phyloP scores from a whole-genome alignment of 2,888 invertebrate species.

The Aproaerema taeniolella region DNA sequence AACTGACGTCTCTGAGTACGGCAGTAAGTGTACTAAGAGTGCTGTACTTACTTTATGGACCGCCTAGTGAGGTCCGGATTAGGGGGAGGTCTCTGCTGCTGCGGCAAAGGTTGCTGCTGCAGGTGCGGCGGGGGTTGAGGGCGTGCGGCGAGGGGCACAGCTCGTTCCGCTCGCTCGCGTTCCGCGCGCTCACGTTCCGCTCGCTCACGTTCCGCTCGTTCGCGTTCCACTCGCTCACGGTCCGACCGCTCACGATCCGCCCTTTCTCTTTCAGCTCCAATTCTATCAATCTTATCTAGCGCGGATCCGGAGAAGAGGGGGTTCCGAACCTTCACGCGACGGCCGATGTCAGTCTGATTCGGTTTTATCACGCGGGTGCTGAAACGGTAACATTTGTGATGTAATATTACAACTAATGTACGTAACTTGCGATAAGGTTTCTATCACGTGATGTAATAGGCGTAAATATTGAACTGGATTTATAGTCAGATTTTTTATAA shows the following conservation, averaged over 20 bases:
- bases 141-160: constrained; percentile 25
- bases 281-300: too few species aligned
- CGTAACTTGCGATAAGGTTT: too few species aligned
- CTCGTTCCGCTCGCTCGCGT: constrained; percentile 32
- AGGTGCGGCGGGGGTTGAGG: constrained; percentile 27
- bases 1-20: too few species aligned
- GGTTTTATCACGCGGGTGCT: constrained; percentile 96
- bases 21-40: too few species aligned
- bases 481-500: too few species aligned
- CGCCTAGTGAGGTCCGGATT: constrained; percentile 84
- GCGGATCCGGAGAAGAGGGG: constrained; percentile 55
- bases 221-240: constrained; percentile 42
- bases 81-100: constrained; percentile 59
- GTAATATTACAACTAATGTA: too few species aligned
- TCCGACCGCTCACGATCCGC: constrained; percentile 34
- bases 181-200: constrained; percentile 42
- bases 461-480: too few species aligned
- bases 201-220: constrained; percentile 42
- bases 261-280: too few species aligned
- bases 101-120: constrained; percentile 42
- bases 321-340: constrained; percentile 87
- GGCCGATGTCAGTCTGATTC: constrained; percentile 92
- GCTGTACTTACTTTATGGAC: constrained; percentile 82
- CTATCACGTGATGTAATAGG: too few species aligned
- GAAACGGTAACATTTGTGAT: constrained; percentile 38